Base-by-base conservation (phyloP, 1,140 invertebrate species). In the Callitettix versicolor region DNA sequence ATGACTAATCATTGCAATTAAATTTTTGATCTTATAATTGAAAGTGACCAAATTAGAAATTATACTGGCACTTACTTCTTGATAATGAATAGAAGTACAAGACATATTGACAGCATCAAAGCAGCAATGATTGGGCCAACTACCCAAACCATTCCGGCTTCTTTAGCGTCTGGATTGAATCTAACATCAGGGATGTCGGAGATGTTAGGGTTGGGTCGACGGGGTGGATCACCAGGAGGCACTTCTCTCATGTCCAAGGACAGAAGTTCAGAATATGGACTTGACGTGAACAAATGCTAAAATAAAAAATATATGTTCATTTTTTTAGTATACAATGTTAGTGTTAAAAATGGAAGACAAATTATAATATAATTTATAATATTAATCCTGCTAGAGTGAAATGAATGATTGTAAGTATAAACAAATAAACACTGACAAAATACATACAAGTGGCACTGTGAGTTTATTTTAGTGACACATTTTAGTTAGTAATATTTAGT, bases 281-380 rank as follows among this genome's bases (percentile, higher is more conserved):
- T 96, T 41, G 91, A 96, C 0, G 92, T 96, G 67, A 92, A 96
- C 14, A 96, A 71, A 75, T 92, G 89, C 77, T 76, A 59, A 20
- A 65, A 60, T 36, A 17, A 47, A 15, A 58, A 36, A 53, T 2
- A 42, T 36, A 36, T 7, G n/a, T 36, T 36, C n/a, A 36, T 36
- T 36, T 36, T 36, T 36, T 7, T 36, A 36, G n/a, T 36, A 36
- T 36, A 36, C 34, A 9, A 9, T n/a, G n/a, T n/a, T n/a, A n/a
- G n/a, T n/a, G n/a, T n/a, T n/a, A n/a, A n/a, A n/a, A n/a, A n/a
- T n/a, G n/a, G n/a, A n/a, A n/a, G n/a, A n/a, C n/a, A n/a, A n/a
- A n/a, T n/a, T n/a, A n/a, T n/a, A n/a, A n/a, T n/a, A n/a, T n/a
- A n/a, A n/a, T n/a, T n/a, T n/a, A n/a, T n/a, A n/a, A n/a, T n/a